phyloP scores from a whole-genome alignment of 2,797 vertebrate species.

The Lithobates sylvaticus region DNA sequence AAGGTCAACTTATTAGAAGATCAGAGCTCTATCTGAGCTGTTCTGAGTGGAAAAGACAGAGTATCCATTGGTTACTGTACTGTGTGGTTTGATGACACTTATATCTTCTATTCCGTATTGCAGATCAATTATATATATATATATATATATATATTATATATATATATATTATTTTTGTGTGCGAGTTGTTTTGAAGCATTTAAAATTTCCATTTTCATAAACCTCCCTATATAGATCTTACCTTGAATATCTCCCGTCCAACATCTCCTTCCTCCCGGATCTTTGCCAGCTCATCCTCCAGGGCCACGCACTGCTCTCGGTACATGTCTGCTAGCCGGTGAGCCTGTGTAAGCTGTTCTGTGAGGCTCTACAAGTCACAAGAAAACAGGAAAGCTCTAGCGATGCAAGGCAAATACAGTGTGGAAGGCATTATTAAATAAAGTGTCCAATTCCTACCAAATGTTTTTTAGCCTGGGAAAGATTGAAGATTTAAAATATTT shows the following conservation, averaged over 20 bases:
- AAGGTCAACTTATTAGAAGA: too few species aligned
- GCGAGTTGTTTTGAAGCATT: too few species aligned
- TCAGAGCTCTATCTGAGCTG: too few species aligned
- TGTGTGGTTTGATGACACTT: too few species aligned
- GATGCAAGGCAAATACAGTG: background rate
- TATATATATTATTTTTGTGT: too few species aligned
- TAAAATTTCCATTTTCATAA: too few species aligned
- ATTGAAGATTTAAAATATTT: too few species aligned
- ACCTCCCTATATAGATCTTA: constrained; percentile 62
- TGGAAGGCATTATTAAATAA: background rate
- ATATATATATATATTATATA: too few species aligned
- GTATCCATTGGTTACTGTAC: too few species aligned
- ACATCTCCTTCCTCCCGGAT: constrained; percentile 88
- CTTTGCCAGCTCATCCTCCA: constrained; percentile 89
- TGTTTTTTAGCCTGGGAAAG: background rate
- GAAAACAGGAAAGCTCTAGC: background rate
- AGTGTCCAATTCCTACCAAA: background rate
- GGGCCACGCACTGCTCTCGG: constrained; percentile 88
- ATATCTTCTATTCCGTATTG: too few species aligned
- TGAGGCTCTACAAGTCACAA: constrained; percentile 75
- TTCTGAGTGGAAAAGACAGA: too few species aligned
- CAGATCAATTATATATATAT: too few species aligned
- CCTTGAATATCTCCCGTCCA: constrained; percentile 90
- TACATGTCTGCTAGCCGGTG: constrained; percentile 90
- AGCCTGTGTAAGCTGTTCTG: constrained; percentile 88